These are phyloP conservation scores for Carettochelys insculpta DNA, from an alignment of 2,113 vertebrate genomes.

Conservation along the genomic window DNA sequence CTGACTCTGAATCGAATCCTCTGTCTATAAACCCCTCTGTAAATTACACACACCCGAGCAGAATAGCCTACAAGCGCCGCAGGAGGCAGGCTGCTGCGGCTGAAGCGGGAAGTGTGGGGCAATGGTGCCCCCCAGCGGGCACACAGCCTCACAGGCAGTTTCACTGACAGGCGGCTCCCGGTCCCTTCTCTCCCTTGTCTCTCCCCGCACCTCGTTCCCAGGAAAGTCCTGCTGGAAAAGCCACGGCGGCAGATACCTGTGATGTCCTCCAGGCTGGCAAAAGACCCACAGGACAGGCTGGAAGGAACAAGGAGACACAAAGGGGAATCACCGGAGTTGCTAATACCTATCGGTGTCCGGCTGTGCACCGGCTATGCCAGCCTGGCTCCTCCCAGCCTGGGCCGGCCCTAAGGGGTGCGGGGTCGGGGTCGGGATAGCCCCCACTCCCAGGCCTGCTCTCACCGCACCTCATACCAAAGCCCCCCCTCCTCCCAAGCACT, in stretches of 20 bases:
- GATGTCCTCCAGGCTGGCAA: conserved; percentile 79
- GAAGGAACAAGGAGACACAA: conserved; percentile 40
- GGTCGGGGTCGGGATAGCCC: too few species aligned
- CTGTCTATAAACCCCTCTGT: not conserved
- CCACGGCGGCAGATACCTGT: conserved; percentile 67
- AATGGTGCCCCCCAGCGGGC: not conserved
- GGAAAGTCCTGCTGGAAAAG: not conserved
- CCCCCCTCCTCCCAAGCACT: too few species aligned
- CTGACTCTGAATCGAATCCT: not conserved
- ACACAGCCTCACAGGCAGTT: not conserved
- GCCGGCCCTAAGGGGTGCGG: too few species aligned
- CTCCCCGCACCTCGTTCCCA: not conserved
- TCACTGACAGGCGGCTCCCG: not conserved
- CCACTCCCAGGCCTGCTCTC: too few species aligned
- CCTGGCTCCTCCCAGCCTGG: not conserved
- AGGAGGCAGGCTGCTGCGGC: conserved; percentile 1
- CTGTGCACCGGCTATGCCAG: not conserved
- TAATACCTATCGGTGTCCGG: not conserved
- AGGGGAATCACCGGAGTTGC: conserved; percentile 10
- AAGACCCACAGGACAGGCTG: conserved; percentile 73
- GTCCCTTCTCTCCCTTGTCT: not conserved
- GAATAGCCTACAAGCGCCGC: not conserved
- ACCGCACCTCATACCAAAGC: too few species aligned
- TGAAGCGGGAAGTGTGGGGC: rapidly evolving
- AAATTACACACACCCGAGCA: not conserved